Conservation (phyloP, 2,888 invertebrate genomes). For the Pimpla rufipes region DNA sequence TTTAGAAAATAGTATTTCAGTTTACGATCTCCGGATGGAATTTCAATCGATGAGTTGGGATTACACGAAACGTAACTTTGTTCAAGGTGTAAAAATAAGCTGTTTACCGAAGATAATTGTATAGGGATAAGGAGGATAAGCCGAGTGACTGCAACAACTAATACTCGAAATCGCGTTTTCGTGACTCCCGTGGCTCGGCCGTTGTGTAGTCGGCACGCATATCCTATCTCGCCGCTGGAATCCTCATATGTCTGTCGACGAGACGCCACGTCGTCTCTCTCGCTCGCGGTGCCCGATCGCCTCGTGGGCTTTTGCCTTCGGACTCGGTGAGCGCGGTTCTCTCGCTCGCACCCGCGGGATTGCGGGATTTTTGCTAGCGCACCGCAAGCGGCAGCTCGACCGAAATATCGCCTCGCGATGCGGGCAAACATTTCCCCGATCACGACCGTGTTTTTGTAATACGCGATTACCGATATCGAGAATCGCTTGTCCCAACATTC, state of each 20-base stretch:
- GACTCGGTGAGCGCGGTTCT: constrained; percentile 50
- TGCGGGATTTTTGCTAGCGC: constrained; percentile 64
- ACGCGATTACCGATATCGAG: background rate
- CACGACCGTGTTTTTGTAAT: constrained; percentile 67
- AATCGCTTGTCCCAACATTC: no score
- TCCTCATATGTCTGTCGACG: constrained; percentile 84
- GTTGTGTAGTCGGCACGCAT: constrained; percentile 78
- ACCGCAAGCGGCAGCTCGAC: constrained; percentile 73
- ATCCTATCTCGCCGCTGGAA: constrained; percentile 84
- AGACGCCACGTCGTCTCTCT: constrained; percentile 77
- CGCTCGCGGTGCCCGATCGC: constrained; percentile 51
- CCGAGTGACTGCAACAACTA: constrained; percentile 11
- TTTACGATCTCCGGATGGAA: background rate
- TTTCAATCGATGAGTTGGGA: background rate
- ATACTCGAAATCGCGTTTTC: constrained; percentile 58
- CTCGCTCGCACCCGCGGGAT: constrained; percentile 59
- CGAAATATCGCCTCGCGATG: constrained; percentile 77
- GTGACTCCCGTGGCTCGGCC: constrained; percentile 61
- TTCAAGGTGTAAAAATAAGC: background rate
- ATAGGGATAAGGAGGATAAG: constrained; percentile 28
- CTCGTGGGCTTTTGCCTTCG: constrained; percentile 45
- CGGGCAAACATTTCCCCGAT: constrained; percentile 67
- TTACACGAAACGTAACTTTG: background rate
- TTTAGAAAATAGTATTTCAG: background rate
- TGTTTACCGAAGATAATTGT: background rate